These are phyloP conservation scores for Microcebus ravelobensis DNA, from an alignment of 2,113 vertebrate species.

Conservation along the genomic window DNA sequence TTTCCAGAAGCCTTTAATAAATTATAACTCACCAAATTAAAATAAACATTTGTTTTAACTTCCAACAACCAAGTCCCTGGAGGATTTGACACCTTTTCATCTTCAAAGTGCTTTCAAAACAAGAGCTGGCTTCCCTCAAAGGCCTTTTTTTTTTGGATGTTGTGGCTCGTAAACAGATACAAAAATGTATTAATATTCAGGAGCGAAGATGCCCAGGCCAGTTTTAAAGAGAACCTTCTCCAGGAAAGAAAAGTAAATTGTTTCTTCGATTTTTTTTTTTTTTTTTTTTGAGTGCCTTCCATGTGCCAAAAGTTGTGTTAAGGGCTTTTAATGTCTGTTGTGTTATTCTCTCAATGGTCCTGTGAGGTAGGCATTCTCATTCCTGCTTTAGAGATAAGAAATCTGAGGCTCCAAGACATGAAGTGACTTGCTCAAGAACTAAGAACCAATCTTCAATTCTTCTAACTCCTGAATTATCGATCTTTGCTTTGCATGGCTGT, in stretches of 20 bases:
- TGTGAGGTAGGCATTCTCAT: neutral
- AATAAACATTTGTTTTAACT: constrained; percentile 78
- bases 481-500: neutral
- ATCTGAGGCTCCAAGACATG: neutral
- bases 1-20: constrained; percentile 73
- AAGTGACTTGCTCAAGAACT: neutral
- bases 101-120: constrained; percentile 73
- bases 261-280: constrained; percentile 11
- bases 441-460: neutral
- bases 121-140: constrained; percentile 52
- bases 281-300: neutral
- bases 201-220: constrained; percentile 35
- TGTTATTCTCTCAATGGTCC: neutral
- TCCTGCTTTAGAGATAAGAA: neutral
- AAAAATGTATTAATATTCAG: constrained; percentile 61
- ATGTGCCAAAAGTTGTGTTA: neutral
- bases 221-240: constrained; percentile 57
- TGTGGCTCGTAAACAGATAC: constrained; percentile 55
- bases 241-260: constrained; percentile 30
- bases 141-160: constrained; percentile 42
- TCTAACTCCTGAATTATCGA: neutral
- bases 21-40: constrained; percentile 75
- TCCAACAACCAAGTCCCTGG: constrained; percentile 58
- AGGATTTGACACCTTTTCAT: constrained; percentile 72
- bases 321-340: neutral